Base-by-base conservation (phyloP, 2,113 vertebrate species). In the Apus apus region DNA sequence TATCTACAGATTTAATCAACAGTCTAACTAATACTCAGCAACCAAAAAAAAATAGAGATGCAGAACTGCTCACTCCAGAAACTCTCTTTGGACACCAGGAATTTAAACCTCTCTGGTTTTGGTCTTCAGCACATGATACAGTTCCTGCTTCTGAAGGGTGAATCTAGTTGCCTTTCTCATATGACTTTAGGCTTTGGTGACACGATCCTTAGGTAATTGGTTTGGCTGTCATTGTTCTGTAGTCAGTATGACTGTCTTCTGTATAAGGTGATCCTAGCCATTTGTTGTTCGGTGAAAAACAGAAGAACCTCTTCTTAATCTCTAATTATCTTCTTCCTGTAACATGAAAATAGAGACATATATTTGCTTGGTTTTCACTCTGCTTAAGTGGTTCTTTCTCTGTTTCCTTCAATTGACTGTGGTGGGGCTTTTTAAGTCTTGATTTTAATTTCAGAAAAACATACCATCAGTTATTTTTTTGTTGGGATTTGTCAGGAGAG, bases 381-480 rank as follows among this genome's bases (percentile, higher is more conserved):
- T 70, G 34, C 9, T 65, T 67, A 57, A 77, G 8, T 14, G 10
- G 2, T 66, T 89, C 15, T 26, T 50, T 8, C 22, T 76, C 53
- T 78, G 13, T 53, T 68, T 60, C 38, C 29, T 80, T 87, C 36
- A 51, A 2, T 19, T 50, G 26, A 45, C 10, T 10, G 8, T n/a
- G 10, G 9, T 5, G 12, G 8, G 1, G 0, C 4, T 53, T 38
- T 29, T 77, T 67, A 5, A n/a, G 16, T 20, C 23, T 82, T 61
- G 22, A 16, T 6, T 72, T 85, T 36, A 36, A 56, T 84, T 90
- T 88, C 15, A 72, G 38, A 71, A 70, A 60, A 8, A 3, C 0
- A 0, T 40, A 1, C 1, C 48, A 14, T 18, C 43, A 2, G 0
- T 22, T 68, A 26, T 38, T 83, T 71, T 71, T 48, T 38, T 15